Conservation (phyloP, 2,888 invertebrate genomes). For the Nomada lathburiana region DNA sequence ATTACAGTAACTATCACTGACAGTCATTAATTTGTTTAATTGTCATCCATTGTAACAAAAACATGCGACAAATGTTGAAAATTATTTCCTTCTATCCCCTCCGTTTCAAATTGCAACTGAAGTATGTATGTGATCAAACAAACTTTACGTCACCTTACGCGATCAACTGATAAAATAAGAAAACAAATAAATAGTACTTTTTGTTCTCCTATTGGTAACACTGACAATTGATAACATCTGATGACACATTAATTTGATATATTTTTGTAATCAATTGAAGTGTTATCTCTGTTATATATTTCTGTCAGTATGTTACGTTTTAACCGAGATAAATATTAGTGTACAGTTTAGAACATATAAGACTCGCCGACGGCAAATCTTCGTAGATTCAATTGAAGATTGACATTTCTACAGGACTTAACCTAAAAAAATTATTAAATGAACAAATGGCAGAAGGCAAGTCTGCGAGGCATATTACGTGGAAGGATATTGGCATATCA, state of each 20-base stretch:
- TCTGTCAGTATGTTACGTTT: conserved; percentile 3
- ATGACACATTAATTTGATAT: conserved; percentile 44
- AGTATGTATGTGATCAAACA: not conserved
- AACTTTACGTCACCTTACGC: not conserved
- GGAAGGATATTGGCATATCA: conserved; percentile 83
- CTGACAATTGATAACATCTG: conserved; percentile 60
- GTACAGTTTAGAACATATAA: not conserved
- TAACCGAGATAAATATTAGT: conserved; percentile 30
- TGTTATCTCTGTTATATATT: conserved; percentile 24
- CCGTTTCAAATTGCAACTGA: not conserved
- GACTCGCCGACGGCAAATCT: not conserved
- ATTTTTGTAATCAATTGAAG: conserved; percentile 45
- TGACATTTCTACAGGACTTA: conserved; percentile 46
- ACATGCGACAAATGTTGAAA: too few relatives aligned
- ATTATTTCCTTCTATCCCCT: too few relatives aligned
- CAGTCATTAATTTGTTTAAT: too few relatives aligned
- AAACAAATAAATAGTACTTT: conserved; percentile 27
- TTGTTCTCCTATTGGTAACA: conserved; percentile 50
- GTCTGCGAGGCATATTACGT: conserved; percentile 63
- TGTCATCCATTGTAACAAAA: too few relatives aligned
- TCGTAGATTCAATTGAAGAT: conserved; percentile 34
- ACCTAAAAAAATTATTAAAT: conserved; percentile 69
- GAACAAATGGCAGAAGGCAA: conserved; percentile 67
- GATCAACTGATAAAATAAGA: not conserved
- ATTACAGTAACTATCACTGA: not conserved